Base-by-base conservation (phyloP, 2,113 vertebrate species). In the Typhlomys cinereus region DNA sequence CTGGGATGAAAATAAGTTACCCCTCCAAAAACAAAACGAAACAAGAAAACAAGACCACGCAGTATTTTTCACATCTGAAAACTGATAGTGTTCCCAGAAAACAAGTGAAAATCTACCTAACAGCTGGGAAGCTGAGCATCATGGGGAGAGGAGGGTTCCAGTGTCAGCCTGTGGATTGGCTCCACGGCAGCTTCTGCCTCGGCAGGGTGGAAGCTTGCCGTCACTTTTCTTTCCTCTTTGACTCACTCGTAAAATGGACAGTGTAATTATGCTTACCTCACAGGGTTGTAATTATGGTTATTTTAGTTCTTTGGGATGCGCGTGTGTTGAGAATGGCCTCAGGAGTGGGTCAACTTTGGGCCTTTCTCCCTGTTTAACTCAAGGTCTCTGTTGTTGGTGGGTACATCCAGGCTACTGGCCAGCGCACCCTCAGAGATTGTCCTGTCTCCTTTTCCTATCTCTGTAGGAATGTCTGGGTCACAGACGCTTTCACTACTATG, bases 61-160 rank as follows among this genome's bases (percentile, higher is more conserved):
- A 70, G 52, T 73, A 85, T 92, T 82, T 87, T 92, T 36, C 46
- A 46, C 27, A 66, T 74, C 91, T 88, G 48, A 92, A 74, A 93
- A 34, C 46, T 48, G 31, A 39, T 85, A 57, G 15, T 75, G 57
- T 73, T 79, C 20, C n/a, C 86, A 66, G 80, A 75, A 61, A 82
- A 75, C 31, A 50, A 31, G 12, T 17, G 31, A 71, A n/a, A n/a
- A n/a, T n/a, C 27, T 62, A 23, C 44, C 7, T 41, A 31, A 36
- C 41, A 71, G 4, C 75, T 79, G 70, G 41, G 66, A 61, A 48
- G 46, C n/a, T 70, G 59, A 86, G 44, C 34, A 31, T 61, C n/a
- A n/a, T 69, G 64, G 10, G 59, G n/a, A 85, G 57, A 61, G 59
- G 69, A 70, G 61, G 80, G 21, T 44, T 89, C 85, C 88, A 41